Conservation (phyloP, 2,888 invertebrate species). For the Tuberolachnus salignus region DNA sequence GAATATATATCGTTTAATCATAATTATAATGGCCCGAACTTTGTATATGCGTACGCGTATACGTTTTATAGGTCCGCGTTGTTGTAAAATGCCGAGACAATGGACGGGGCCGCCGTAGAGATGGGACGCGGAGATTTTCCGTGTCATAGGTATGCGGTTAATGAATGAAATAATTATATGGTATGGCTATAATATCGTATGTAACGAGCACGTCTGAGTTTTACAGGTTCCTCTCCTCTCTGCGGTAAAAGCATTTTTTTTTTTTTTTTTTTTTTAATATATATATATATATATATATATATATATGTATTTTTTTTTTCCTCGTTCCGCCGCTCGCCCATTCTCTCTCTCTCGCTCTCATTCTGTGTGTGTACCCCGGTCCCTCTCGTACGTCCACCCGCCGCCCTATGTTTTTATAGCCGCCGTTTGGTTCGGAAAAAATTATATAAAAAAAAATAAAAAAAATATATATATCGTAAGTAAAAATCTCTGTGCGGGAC, state of each 20-base stretch:
- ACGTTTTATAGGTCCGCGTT: background rate
- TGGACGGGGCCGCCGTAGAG: slow-evolving; percentile 5
- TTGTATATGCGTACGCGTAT: background rate
- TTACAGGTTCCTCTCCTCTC: slow-evolving; percentile 16
- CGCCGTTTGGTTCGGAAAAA: background rate
- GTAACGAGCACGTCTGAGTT: slow-evolving; percentile 48
- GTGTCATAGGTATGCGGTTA: slow-evolving; percentile 55
- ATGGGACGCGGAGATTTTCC: slow-evolving; percentile 54
- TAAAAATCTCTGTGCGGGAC: slow-evolving; percentile 39
- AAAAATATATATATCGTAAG: slow-evolving; percentile 18
- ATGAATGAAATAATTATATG: slow-evolving; percentile 55
- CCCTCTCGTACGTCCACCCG: background rate
- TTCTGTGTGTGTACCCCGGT: background rate
- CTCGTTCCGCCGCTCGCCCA: too few relatives aligned
- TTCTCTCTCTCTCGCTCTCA: slow-evolving; percentile 10
- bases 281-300: too few relatives aligned
- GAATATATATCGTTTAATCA: slow-evolving; percentile 35
- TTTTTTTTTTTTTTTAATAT: too few relatives aligned
- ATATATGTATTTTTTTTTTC: too few relatives aligned
- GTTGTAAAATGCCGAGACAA: slow-evolving; percentile 42
- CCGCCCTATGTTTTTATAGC: too few relatives aligned
- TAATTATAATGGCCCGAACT: slow-evolving; percentile 39
- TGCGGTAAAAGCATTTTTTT: slow-evolving; percentile 22
- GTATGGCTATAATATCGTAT: background rate
- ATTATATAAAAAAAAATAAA: too few relatives aligned